A percentile compares a stretch with the other conserved stretches of the same genome.
Conservation (phyloP, 1,140 invertebrate genomes). For the Mesaphorura yosii region DNA sequence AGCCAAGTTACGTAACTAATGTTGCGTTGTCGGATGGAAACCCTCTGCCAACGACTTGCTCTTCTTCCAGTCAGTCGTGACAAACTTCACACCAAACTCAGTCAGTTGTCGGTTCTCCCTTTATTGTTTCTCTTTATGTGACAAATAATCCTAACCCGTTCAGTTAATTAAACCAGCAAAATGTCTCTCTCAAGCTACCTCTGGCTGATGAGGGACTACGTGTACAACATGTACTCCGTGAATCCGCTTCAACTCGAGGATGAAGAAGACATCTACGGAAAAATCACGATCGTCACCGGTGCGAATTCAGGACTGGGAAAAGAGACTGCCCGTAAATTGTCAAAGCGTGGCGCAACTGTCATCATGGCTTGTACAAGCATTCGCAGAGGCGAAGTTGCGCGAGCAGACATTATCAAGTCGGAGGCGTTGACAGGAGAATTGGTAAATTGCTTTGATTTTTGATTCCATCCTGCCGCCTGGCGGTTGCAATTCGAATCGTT, state of each 20-base stretch:
- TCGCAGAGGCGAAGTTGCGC: conserved; percentile 45
- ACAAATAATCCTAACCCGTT: too few relatives aligned
- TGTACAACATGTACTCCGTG: background rate
- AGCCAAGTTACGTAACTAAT: too few relatives aligned
- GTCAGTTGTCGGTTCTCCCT: too few relatives aligned
- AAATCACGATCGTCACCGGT: conserved; percentile 62
- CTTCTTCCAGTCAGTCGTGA: too few relatives aligned
- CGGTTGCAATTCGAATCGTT: conserved; percentile 45
- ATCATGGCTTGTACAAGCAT: conserved; percentile 60
- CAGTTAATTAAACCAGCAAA: too few relatives aligned
- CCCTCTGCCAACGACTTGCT: too few relatives aligned
- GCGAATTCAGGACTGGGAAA: conserved; percentile 67
- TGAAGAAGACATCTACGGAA: conserved; percentile 39
- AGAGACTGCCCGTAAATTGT: conserved; percentile 55
- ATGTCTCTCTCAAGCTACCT: too few relatives aligned
- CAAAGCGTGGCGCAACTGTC: conserved; percentile 55
- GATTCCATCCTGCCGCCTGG: conserved; percentile 48
- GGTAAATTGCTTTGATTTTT: conserved; percentile 47
- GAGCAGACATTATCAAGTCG: conserved; percentile 45
- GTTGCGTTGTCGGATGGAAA: too few relatives aligned
- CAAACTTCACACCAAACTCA: too few relatives aligned
- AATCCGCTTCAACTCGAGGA: background rate
- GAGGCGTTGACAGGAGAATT: too few relatives aligned
- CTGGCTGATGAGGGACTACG: background rate
- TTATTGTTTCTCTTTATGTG: too few relatives aligned